Conservation (phyloP, 2,888 invertebrate genomes). For the Chalcosyrphus nemorum region DNA sequence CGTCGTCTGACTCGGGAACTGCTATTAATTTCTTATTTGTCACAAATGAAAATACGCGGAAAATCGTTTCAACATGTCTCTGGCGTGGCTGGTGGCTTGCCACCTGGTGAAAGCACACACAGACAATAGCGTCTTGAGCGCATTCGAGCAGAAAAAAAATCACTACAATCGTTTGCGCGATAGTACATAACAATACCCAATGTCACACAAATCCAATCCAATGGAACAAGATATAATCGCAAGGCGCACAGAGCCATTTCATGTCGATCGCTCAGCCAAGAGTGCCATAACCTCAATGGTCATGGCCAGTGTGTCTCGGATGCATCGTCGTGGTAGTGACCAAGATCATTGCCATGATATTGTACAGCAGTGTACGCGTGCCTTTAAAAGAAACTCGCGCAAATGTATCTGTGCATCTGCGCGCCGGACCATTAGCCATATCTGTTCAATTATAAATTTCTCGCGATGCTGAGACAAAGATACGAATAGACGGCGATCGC, state of each 20-base stretch:
- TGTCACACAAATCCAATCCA: constrained; percentile 69
- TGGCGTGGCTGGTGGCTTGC: not conserved
- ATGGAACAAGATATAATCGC: constrained; percentile 42
- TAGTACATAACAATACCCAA: constrained; percentile 55
- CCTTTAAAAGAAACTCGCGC: constrained; percentile 58
- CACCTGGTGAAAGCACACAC: constrained; percentile 57
- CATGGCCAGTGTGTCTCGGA: constrained; percentile 32
- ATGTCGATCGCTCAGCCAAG: constrained; percentile 31
- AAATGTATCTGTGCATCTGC: constrained; percentile 27
- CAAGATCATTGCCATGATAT: constrained; percentile 57
- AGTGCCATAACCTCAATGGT: constrained; percentile 66
- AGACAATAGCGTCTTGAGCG: constrained; percentile 49
- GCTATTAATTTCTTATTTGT: constrained; percentile 73
- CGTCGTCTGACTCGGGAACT: constrained; percentile 32
- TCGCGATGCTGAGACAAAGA: constrained; percentile 41
- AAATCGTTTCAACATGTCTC: constrained; percentile 53
- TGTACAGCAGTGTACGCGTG: constrained; percentile 57
- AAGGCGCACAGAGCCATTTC: constrained; percentile 49
- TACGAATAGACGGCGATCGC: not conserved
- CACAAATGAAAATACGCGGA: constrained; percentile 71
- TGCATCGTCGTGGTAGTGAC: not conserved
- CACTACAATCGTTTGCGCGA: constrained; percentile 46
- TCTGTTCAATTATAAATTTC: constrained; percentile 70
- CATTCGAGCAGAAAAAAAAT: constrained; percentile 60
- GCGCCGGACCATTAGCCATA: constrained; percentile 63